Conservation (phyloP, 1,140 invertebrate species). For the Campoletis sonorensis region DNA sequence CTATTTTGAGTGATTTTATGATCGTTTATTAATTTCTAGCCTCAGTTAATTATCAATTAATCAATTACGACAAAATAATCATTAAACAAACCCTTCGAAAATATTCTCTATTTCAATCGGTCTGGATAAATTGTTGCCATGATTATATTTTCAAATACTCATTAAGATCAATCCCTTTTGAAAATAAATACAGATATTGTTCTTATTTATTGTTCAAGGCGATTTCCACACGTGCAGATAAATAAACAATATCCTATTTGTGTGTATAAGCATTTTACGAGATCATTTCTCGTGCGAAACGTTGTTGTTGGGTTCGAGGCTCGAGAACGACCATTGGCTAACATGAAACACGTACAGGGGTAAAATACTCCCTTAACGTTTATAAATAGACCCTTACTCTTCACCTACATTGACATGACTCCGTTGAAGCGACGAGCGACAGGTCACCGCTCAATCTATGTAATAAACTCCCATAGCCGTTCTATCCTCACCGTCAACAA, state of each 20-base stretch:
- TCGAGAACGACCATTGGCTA: conserved; percentile 12
- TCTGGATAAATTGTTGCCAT: background rate
- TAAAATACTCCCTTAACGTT: conserved; percentile 59
- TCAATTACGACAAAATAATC: background rate
- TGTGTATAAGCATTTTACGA: background rate
- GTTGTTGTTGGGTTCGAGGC: conserved; percentile 2
- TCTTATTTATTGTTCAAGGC: no score
- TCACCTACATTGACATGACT: conserved; percentile 72
- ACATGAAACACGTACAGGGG: conserved; percentile 28
- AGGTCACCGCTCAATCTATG: conserved; percentile 74
- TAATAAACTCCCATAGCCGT: conserved; percentile 56
- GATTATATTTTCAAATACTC: background rate
- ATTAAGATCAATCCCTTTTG: background rate
- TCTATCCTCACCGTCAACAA: conserved; percentile 24
- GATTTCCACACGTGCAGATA: no score
- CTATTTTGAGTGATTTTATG: no score
- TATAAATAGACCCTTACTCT: conserved; percentile 76
- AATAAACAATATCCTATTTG: background rate
- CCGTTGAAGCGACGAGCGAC: conserved; percentile 66
- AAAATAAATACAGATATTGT: background rate
- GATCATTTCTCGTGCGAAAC: background rate
- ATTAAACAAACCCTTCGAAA: background rate
- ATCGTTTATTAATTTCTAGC: no score
- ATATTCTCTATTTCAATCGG: no score
- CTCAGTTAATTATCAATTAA: no score